Percentiles rank a stretch among this genome's conserved stretches.
Evolutionary conservation across 2,888 invertebrate species (phyloP).

Genomic region (Eupithecia centaureata): DNA sequence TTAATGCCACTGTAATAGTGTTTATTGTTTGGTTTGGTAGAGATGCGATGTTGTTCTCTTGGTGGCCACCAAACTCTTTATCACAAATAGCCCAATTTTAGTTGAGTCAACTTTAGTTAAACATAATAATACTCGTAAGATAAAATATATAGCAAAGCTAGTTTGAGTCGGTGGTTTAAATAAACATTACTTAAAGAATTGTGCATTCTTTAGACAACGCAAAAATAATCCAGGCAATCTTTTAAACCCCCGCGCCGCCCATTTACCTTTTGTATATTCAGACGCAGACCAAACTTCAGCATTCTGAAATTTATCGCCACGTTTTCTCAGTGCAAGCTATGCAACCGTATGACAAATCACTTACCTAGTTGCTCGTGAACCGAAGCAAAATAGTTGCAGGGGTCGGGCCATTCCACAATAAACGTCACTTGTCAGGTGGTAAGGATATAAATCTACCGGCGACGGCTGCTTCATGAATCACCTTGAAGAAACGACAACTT

Average conservation of each 20-base stretch:
- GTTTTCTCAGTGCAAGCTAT: constrained; percentile 43
- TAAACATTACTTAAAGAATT: too few species aligned
- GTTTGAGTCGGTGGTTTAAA: too few species aligned
- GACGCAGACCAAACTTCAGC: constrained; percentile 25
- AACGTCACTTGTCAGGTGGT: constrained; percentile 69
- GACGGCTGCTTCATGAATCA: constrained; percentile 69
- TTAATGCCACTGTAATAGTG: too few species aligned
- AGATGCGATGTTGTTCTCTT: too few species aligned
- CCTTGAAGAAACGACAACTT: constrained; percentile 62
- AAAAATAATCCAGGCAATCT: constrained; percentile 11
- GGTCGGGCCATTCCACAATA: constrained; percentile 67
- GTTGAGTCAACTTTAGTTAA: too few species aligned
- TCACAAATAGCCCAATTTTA: too few species aligned
- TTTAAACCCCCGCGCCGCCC: constrained; percentile 7
- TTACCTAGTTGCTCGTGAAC: constrained; percentile 48
- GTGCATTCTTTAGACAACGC: too few species aligned
- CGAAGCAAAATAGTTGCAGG: constrained; percentile 53
- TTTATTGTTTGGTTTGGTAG: too few species aligned
- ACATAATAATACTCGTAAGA: too few species aligned
- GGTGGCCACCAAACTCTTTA: too few species aligned
- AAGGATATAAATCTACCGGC: constrained; percentile 70
- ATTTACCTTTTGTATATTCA: constrained; percentile 12
- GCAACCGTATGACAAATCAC: constrained; percentile 53
- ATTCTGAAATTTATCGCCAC: constrained; percentile 30
- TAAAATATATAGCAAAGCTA: too few species aligned